Percentiles rank a stretch among this genome's conserved stretches.
Conservation (phyloP, 2,888 invertebrate genomes). For the Tridacna crocea region DNA sequence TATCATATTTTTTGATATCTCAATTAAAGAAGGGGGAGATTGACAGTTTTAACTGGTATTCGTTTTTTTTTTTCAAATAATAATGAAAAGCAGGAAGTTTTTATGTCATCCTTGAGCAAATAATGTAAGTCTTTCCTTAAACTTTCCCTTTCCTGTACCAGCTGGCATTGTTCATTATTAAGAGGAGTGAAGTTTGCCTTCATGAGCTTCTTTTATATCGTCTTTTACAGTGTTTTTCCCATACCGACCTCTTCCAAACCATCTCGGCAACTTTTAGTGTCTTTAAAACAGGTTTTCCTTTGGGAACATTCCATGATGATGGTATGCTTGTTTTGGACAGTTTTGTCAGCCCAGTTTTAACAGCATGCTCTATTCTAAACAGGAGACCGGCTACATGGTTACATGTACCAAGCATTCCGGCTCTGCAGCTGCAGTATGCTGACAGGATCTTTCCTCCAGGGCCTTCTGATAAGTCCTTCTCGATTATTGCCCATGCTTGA, state of each 20-base stretch:
- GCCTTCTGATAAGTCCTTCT: conserved; percentile 25
- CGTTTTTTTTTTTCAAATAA: conserved; percentile 14
- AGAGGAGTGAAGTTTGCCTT: conserved; percentile 39
- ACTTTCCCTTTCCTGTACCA: conserved; percentile 10
- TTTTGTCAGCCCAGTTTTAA: conserved; percentile 39
- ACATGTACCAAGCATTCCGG: conserved; percentile 46
- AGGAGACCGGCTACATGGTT: conserved; percentile 45
- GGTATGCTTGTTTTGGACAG: conserved; percentile 19
- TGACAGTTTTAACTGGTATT: background rate
- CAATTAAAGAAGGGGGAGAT: conserved; percentile 6
- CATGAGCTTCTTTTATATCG: background rate
- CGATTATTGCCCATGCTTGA: conserved; percentile 47
- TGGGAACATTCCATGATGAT: conserved; percentile 37
- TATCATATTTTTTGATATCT: background rate
- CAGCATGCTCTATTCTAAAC: conserved; percentile 40
- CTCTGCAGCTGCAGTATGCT: conserved; percentile 52
- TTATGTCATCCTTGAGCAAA: conserved; percentile 22
- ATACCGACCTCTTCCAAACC: conserved; percentile 22
- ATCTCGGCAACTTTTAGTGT: background rate
- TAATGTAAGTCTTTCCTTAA: conserved; percentile 12
- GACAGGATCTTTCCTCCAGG: conserved; percentile 29
- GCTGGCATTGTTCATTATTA: background rate
- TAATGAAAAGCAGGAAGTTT: conserved; percentile 24
- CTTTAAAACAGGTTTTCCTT: conserved; percentile 15
- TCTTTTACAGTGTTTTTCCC: conserved; percentile 5